phyloP scores from a whole-genome alignment of 2,113 vertebrate genomes.

The Trematomus loennbergii region DNA sequence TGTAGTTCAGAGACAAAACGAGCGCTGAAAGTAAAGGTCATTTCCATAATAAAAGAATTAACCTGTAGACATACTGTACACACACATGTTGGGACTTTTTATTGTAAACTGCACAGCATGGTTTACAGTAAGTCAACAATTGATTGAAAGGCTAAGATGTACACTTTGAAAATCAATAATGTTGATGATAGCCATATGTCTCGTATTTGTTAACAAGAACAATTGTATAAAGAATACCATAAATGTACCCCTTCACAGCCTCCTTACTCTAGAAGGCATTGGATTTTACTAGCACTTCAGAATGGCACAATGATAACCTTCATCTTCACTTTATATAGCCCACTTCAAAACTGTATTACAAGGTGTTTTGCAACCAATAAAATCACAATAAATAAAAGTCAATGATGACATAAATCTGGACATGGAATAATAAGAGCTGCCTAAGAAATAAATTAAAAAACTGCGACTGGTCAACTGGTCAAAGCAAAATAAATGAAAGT shows the following conservation, averaged over 20 bases:
- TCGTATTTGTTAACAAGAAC: slow-evolving; percentile 1
- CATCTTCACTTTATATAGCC: slow-evolving; percentile 3
- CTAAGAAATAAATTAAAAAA: slow-evolving; percentile 2
- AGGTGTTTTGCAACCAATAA: slow-evolving; percentile 24
- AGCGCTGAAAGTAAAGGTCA: background rate
- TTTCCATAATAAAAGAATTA: slow-evolving; percentile 7
- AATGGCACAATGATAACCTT: slow-evolving; percentile 1
- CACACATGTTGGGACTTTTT: background rate
- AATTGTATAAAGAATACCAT: slow-evolving; percentile 12
- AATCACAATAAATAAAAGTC: slow-evolving; percentile 24
- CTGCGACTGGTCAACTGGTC: background rate
- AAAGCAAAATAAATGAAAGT: slow-evolving; percentile 25
- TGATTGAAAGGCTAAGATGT: background rate
- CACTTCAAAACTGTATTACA: slow-evolving; percentile 12
- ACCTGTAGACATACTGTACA: background rate
- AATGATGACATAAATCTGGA: slow-evolving; percentile 15
- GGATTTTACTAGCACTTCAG: background rate
- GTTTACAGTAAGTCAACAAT: background rate
- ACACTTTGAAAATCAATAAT: background rate
- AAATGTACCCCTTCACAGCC: slow-evolving; percentile 23
- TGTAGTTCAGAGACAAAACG: background rate
- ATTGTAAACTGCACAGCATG: background rate
- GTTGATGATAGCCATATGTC: background rate
- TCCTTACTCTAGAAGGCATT: background rate
- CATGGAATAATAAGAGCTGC: slow-evolving; percentile 16